Base-by-base conservation (phyloP, 2,113 vertebrate species). In the Paracyprichromis sp. region DNA sequence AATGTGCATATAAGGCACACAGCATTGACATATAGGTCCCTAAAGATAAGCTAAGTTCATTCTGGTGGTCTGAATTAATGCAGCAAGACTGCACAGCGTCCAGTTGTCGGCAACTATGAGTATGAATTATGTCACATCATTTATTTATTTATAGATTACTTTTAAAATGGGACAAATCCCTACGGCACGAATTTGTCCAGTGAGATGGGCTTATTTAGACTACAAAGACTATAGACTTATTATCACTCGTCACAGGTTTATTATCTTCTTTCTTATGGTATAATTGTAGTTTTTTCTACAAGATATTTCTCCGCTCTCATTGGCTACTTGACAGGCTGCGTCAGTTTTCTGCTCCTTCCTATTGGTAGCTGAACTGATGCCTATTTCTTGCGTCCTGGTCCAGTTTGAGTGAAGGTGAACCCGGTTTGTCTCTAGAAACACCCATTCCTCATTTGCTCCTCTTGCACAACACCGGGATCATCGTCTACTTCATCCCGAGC, bases 401-500 rank as follows among this genome's bases (percentile, higher is more conserved):
- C 45, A 43, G 63, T 40, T 63, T 5, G 57, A 4, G 13, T 95
- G 94, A 96, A 96, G 94, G 94, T 96, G 92, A 96, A 76, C 14
- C 71, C 11, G 17, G 21, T 21, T 88, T 13, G 82, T 26, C 34
- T 2, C 29, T 3, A 53, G 9, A 43, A 83, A 11, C 83, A 4
- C 19, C 47, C 1, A 66, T 21, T n/a, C 50, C 54, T 19, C 7
- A n/a, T 52, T 34, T 45, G 19, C 34, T 59, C 54, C 9, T 36
- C n/a, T 54, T 78, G 52, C 56, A 19, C 21, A 40, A 11, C 21
- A 69, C 57, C 82, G 69, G 81, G 36, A 57, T 34, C 73, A 52
- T 45, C 45, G 3, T 43, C 54, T 5, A 5, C 79, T 34, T 19
- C 5, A 4, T 7, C 21, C 56, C 4, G 11, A 29, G 87, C 87